A percentile compares a stretch with the other conserved stretches of the same genome.
Evolutionary conservation across 1,140 invertebrate species (phyloP).

Genomic region (Arctopsyche grandis): DNA sequence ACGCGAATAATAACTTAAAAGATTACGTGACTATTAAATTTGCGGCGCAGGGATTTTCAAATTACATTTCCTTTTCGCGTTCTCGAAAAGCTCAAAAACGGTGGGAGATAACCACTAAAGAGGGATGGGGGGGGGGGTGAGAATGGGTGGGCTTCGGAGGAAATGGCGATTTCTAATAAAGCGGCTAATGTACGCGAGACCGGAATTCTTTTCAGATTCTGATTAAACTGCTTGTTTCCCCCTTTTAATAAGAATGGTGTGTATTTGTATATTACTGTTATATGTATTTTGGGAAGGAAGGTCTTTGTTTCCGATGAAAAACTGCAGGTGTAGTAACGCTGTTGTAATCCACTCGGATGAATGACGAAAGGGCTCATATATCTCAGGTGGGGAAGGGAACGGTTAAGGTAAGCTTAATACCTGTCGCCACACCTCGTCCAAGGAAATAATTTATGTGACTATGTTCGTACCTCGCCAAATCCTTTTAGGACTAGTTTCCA

Average conservation of each 20-base stretch:
- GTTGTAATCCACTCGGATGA: slow-evolving; percentile 31
- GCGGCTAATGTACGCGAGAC: slow-evolving; percentile 9
- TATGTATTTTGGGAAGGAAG: background rate
- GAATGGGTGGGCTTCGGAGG: background rate
- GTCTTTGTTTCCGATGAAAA: slow-evolving; percentile 7
- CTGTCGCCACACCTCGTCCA: slow-evolving; percentile 38
- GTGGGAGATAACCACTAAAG: background rate
- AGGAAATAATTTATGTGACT: slow-evolving; percentile 39
- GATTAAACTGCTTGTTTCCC: background rate
- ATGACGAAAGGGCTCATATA: slow-evolving; percentile 40
- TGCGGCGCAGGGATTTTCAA: slow-evolving; percentile 47
- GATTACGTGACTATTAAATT: slow-evolving; percentile 52
- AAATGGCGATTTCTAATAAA: slow-evolving; percentile 28
- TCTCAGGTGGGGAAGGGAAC: slow-evolving; percentile 10
- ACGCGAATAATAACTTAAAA: slow-evolving; percentile 52
- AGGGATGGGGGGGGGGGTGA: background rate
- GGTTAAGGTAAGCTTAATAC: slow-evolving; percentile 44
- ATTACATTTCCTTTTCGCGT: slow-evolving; percentile 38
- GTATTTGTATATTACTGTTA: background rate
- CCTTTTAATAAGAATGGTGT: background rate
- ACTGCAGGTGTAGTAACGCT: slow-evolving; percentile 13
- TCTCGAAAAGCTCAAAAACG: slow-evolving; percentile 7
- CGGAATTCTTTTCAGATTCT: slow-evolving; percentile 3
- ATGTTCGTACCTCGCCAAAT: slow-evolving; percentile 25
- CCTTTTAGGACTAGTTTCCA: slow-evolving; percentile 11